Conservation (phyloP, 2,113 vertebrate species). For the Poeciliopsis turrubarensis region DNA sequence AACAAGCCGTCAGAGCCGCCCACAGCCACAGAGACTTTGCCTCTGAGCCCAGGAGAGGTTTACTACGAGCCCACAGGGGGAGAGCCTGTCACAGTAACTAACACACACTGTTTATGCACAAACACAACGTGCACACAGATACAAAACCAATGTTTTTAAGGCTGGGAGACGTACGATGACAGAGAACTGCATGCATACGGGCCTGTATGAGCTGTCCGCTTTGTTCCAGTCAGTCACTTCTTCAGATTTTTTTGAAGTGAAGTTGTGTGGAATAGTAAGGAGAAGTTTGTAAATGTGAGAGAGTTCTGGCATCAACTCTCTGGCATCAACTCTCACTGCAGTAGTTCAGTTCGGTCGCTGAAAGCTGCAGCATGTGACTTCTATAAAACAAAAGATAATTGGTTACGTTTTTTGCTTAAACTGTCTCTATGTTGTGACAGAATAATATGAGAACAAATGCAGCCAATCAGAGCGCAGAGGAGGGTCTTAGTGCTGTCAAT, state of each 20-base stretch:
- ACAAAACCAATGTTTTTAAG: conserved; percentile 8
- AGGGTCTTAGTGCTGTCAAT: too few relatives aligned
- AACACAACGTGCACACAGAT: conserved; percentile 4
- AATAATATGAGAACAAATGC: too few relatives aligned
- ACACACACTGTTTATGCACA: conserved; percentile 16
- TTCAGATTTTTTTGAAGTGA: neutral
- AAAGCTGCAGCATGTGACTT: neutral
- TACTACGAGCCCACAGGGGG: conserved; percentile 76
- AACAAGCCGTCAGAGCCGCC: conserved; percentile 68
- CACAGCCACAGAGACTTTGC: conserved; percentile 58
- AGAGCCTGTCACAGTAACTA: conserved; percentile 77
- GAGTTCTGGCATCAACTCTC: neutral
- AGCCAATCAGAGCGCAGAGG: too few relatives aligned
- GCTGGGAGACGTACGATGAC: conserved; percentile 13
- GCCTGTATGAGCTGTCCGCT: conserved; percentile 9
- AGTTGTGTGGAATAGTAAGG: neutral
- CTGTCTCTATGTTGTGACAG: too few relatives aligned
- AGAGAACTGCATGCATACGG: conserved; percentile 17
- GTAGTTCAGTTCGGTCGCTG: neutral
- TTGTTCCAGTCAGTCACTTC: conserved; percentile 20
- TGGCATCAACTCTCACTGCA: neutral
- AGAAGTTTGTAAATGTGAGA: neutral
- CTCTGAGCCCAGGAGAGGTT: conserved; percentile 68
- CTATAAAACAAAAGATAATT: too few relatives aligned
- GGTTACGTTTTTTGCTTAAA: too few relatives aligned